Conservation (phyloP, 1,140 invertebrate genomes). For the Aphelinus certus region DNA sequence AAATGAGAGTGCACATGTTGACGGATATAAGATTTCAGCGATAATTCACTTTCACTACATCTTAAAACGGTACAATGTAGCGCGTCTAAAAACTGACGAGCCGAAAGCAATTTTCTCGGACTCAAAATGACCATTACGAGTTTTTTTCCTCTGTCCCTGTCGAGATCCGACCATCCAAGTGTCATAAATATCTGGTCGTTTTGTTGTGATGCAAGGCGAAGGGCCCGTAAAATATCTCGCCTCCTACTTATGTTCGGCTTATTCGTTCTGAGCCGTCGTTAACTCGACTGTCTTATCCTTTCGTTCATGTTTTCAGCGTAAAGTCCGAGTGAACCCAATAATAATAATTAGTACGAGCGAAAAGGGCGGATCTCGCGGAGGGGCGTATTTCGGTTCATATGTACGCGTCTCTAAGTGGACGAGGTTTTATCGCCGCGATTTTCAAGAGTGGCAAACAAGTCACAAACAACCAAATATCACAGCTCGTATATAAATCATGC, state of each 20-base stretch:
- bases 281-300: background rate
- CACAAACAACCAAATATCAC: constrained; percentile 1
- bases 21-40: background rate
- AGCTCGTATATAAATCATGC: no score
- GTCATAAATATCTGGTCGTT: constrained; percentile 13
- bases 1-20: no score
- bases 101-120: constrained; percentile 25
- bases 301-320: background rate
- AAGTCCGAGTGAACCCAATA: constrained; percentile 3
- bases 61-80: constrained; percentile 1
- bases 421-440: constrained; percentile 16
- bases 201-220: constrained; percentile 3
- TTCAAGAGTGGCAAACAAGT: constrained; percentile 21
- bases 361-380: background rate
- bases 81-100: background rate
- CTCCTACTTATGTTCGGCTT: background rate
- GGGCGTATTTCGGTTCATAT: background rate
- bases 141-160: background rate
- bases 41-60: constrained; percentile 4
- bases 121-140: background rate
- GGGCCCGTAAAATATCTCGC: constrained; percentile 21
- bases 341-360: constrained; percentile 14
- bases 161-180: background rate
- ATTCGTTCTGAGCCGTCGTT: background rate
- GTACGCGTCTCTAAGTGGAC: constrained; percentile 1